phyloP scores from a whole-genome alignment of 2,113 vertebrate genomes.

The Engraulis encrasicolus region DNA sequence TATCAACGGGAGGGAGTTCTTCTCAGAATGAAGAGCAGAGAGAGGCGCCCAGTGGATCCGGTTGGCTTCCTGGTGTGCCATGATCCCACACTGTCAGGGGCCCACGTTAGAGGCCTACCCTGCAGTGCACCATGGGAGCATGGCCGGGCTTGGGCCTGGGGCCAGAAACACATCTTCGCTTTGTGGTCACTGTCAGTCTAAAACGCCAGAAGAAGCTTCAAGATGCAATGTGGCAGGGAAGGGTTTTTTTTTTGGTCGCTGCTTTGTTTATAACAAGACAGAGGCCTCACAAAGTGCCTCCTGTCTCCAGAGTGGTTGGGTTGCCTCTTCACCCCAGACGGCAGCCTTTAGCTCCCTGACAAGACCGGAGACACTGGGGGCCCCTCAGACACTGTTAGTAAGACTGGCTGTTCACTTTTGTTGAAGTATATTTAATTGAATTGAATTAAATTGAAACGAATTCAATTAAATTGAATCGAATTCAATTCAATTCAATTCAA shows the following conservation, averaged over 20 bases:
- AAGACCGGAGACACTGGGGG: slow-evolving; percentile 7
- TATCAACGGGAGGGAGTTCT: too few species aligned
- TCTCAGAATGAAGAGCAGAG: background rate
- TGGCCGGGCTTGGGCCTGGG: background rate
- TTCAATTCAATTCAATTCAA: too few species aligned
- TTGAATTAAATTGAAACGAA: too few species aligned
- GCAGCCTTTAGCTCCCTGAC: background rate
- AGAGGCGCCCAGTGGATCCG: background rate
- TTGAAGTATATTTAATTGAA: too few species aligned
- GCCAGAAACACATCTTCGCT: slow-evolving; percentile 24
- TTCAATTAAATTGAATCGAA: too few species aligned
- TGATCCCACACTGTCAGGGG: background rate
- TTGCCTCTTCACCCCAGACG: background rate
- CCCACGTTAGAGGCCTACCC: background rate
- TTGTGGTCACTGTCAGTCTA: slow-evolving; percentile 39
- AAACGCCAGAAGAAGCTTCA: slow-evolving; percentile 29
- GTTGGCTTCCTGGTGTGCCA: background rate
- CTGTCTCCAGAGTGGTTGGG: background rate
- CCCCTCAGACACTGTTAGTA: background rate
- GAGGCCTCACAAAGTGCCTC: slow-evolving; percentile 2
- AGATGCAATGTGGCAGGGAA: slow-evolving; percentile 28
- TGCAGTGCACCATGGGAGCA: slow-evolving; percentile 44
- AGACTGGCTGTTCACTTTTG: background rate
- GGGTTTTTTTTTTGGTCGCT: slow-evolving; percentile 27
- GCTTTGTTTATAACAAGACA: slow-evolving; percentile 47